Conservation (phyloP, 2,113 vertebrate species). For the Pseudorhombus dupliciocellatus region DNA sequence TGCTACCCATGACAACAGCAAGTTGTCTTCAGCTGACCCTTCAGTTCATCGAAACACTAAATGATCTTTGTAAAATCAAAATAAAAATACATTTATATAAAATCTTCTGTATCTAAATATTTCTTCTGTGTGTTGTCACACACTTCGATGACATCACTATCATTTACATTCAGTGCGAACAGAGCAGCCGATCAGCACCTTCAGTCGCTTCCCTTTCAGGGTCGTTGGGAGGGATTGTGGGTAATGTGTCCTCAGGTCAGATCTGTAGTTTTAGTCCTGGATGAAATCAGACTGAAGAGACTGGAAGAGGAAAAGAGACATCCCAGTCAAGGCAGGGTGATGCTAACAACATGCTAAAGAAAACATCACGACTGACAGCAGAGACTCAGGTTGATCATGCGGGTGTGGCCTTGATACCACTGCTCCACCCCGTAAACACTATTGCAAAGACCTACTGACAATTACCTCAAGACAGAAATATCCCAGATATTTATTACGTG, state of each 20-base stretch:
- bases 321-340: background rate
- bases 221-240: slow-evolving; percentile 1
- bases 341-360: background rate
- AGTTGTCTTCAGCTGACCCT: slow-evolving; percentile 13
- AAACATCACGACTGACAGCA: no score
- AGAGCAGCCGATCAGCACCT: slow-evolving; percentile 1
- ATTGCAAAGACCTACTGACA: no score
- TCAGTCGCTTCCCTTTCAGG: background rate
- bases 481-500: no score
- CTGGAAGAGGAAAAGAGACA: slow-evolving; percentile 83
- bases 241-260: slow-evolving; percentile 36
- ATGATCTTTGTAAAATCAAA: slow-evolving; percentile 28
- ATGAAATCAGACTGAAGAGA: slow-evolving; percentile 94
- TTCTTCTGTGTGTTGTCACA: slow-evolving; percentile 23
- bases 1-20: slow-evolving; percentile 42
- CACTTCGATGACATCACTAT: slow-evolving; percentile 16
- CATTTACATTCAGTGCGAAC: slow-evolving; percentile 36
- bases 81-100: slow-evolving; percentile 65
- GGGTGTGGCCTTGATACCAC: no score
- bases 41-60: slow-evolving; percentile 29
- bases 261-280: slow-evolving; percentile 87
- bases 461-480: no score
- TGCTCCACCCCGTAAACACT: no score
- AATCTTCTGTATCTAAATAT: slow-evolving; percentile 65
- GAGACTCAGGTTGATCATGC: no score